Base-by-base conservation (phyloP, 2,888 invertebrate species). In the Tipula vernalis region DNA sequence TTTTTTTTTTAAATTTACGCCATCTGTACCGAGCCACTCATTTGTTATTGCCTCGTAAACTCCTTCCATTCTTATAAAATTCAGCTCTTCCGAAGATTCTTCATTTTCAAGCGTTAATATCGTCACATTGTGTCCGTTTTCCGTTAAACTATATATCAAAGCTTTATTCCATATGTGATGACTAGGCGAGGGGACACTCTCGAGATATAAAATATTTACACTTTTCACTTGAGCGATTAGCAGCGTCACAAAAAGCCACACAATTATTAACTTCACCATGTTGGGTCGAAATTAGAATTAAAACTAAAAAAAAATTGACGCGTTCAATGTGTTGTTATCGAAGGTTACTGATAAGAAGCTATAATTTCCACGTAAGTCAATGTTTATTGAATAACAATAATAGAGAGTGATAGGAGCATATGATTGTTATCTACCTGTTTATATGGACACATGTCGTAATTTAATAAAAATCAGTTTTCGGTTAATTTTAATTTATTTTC, bases 161-260 rank as follows among this genome's bases (percentile, higher is more conserved):
- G 83, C 84, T 71, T 86, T 86, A 85, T 88, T 87, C 87, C 87
- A 88, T 13, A 88, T 85, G 28, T 87, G 83, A 51, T 88, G 87
- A 84, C 87, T 87, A 41, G 88, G 44, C 44, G 87, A 87, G 10
- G 88, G 85, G 0, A 86, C 86, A 36, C 87, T 87, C 36, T 87
- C 44, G 13, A 88, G 57, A 87, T 85, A 88, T 36, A 88, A 85
- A 71, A 88, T 87, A 83, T 88, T 88, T 47, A 86, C 87, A 84
- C 84, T 8, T 15, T 36, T 39, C 84, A 39, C 84, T 39, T 84
- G 36, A n/a, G n/a, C 13, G n/a, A 39, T 10, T 71, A 71, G 28
- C 71, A 71, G 8, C 2, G 71, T 28, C 28, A 71, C 71, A 71
- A 71, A 3, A 15, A 6, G 15, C 28, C 71, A 28, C 71, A 28